Percentiles rank a stretch among this genome's conserved stretches.
Conservation (phyloP, 2,888 invertebrate species). For the Ophion ellenae region DNA sequence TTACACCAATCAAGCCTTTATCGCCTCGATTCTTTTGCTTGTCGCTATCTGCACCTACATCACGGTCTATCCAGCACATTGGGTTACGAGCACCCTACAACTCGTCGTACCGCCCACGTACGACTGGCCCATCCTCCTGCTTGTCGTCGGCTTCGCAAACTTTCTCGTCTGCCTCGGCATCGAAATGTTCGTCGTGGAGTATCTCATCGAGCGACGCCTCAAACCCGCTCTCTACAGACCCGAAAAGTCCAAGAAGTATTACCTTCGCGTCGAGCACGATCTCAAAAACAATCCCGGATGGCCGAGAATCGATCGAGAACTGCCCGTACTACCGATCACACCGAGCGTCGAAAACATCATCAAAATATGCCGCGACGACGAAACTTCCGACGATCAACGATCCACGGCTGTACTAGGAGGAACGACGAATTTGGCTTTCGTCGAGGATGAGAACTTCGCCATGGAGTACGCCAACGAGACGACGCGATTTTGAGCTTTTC, state of each 20-base stretch:
- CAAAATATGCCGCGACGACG: constrained; percentile 67
- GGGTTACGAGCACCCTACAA: constrained; percentile 81
- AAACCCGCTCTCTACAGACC: constrained; percentile 85
- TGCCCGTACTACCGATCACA: constrained; percentile 74
- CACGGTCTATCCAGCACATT: constrained; percentile 84
- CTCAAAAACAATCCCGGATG: constrained; percentile 86
- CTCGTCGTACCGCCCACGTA: constrained; percentile 80
- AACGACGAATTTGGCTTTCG: constrained; percentile 66
- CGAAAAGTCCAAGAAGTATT: constrained; percentile 86
- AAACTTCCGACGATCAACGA: constrained; percentile 11
- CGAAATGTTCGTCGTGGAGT: constrained; percentile 86
- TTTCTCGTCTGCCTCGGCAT: constrained; percentile 86
- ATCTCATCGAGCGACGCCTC: constrained; percentile 86
- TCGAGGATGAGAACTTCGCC: constrained; percentile 64
- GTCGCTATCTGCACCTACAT: constrained; percentile 85
- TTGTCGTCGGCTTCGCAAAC: constrained; percentile 82
- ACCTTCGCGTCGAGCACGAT: constrained; percentile 86
- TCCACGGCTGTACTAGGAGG: constrained; percentile 35
- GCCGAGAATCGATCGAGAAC: constrained; percentile 85
- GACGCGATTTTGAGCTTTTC: constrained; percentile 66
- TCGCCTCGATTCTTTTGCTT: constrained; percentile 84
- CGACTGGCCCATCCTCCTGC: constrained; percentile 83
- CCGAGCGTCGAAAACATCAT: constrained; percentile 75
- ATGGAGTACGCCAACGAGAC: constrained; percentile 45
- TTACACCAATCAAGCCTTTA: constrained; percentile 86